phyloP scores from a whole-genome alignment of 2,113 vertebrate species.

The Hippocampus guttulatus region DNA sequence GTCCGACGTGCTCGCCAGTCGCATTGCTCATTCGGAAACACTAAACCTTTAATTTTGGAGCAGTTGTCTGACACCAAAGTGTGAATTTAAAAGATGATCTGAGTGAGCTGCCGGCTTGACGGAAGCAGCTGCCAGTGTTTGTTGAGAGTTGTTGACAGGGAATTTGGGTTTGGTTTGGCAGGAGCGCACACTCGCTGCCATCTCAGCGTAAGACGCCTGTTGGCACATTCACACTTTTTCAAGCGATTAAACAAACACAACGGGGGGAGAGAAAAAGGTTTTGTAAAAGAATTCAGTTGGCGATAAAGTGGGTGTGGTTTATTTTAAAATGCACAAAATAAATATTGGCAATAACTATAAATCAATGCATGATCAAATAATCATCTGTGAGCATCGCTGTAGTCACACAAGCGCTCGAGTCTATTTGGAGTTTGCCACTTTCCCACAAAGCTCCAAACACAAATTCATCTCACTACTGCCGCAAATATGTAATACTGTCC shows the following conservation, averaged over 20 bases:
- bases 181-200: constrained; percentile 33
- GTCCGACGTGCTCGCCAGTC: too few relatives aligned
- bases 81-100: not conserved
- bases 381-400: not conserved
- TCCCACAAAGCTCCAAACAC: not conserved
- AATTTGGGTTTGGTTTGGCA: constrained; percentile 62
- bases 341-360: not conserved
- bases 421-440: not conserved
- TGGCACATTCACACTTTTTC: not conserved
- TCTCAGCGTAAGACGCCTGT: constrained; percentile 40
- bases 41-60: not conserved
- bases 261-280: not conserved
- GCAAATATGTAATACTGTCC: not conserved
- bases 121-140: constrained; percentile 37
- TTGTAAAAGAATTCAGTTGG: not conserved
- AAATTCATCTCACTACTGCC: not conserved
- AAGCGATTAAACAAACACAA: not conserved
- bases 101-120: constrained; percentile 31
- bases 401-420: not conserved
- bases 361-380: not conserved
- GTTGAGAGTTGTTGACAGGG: constrained; percentile 52
- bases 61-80: not conserved
- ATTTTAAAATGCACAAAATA: not conserved
- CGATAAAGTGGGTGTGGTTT: not conserved
- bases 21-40: not conserved